These are phyloP conservation scores for Apamea anceps DNA, from an alignment of 2,888 invertebrate species.

Conservation along the genomic window DNA sequence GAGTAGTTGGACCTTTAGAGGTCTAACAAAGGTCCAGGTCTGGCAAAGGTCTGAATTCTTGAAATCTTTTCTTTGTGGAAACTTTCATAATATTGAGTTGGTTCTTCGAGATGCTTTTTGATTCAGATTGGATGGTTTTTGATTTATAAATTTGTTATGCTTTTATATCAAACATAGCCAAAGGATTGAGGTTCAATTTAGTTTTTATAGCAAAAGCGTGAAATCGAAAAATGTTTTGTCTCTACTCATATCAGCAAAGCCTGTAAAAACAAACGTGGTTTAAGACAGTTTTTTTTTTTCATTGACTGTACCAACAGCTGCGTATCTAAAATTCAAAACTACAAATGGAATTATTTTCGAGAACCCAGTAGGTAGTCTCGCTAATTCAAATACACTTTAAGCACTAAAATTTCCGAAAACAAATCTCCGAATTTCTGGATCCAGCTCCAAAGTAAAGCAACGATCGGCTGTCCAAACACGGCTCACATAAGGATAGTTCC, in stretches of 20 bases:
- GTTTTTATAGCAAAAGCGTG: slow-evolving; percentile 3
- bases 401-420: slow-evolving; percentile 1
- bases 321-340: background rate
- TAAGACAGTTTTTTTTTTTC: background rate
- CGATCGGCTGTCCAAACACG: slow-evolving; percentile 42
- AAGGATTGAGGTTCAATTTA: background rate
- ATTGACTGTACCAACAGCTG: background rate
- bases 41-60: slow-evolving; percentile 43
- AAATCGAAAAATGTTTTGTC: background rate
- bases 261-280: background rate
- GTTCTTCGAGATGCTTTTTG: slow-evolving; percentile 23
- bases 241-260: background rate
- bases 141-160: slow-evolving; percentile 23
- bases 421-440: slow-evolving; percentile 6
- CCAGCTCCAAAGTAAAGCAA: slow-evolving; percentile 26
- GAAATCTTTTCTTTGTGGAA: slow-evolving; percentile 58
- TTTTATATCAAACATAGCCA: slow-evolving; percentile 13
- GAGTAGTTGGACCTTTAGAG: slow-evolving; percentile 39
- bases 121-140: slow-evolving; percentile 38
- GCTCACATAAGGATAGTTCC: slow-evolving; percentile 49
- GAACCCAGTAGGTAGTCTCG: background rate
- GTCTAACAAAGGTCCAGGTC: slow-evolving; percentile 46
- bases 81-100: slow-evolving; percentile 50
- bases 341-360: background rate
- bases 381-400: slow-evolving; percentile 11